Base-by-base conservation (phyloP, 2,113 vertebrate species). In the Nothoprocta perdicaria region DNA sequence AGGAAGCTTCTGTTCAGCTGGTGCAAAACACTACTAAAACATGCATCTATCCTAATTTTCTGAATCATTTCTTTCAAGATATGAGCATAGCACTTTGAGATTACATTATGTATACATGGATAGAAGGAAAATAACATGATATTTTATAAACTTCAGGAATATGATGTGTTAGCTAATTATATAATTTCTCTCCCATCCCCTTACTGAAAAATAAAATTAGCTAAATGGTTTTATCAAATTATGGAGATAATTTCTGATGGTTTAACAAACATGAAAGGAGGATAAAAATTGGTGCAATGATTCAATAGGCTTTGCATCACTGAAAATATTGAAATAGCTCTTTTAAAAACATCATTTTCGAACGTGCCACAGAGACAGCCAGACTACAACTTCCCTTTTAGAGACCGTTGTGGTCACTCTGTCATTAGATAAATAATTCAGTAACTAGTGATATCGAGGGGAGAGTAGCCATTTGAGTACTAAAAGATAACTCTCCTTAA, bases 351-450 rank as follows among this genome's bases (percentile, higher is more conserved):
- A 14, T 1, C 57, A 26, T 4, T 8, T 61, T 88, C 40, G n/a
- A 58, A n/a, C 40, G 53, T 4, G 57, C 8, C 18, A 53, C 35
- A 62, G 62, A 31, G 14, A 8, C 35, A 79, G n/a, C 14, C 19
- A 62, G 63, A 14, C 21, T 69, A 8, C 29, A 50, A 31, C 13
- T 71, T 74, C 5, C 10, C 45, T 88, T 79, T 68, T 48, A 84
- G 72, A 76, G 22, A 75, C n/a, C 0, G 0, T 17, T 89, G 48
- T 89, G 78, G 90, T 84, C 53, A 76, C 40, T 29, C 24, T 63
- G 40, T 73, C 86, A 67, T 85, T 86, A 82, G 43, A 24, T 89
- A 74, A 84, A 77, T 88, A 96, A 95, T 79, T 95, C 88, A 81
- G 41, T 86, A 80, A 91, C 58, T 23, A 92, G 74, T 57, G 41